Evolutionary conservation across 2,113 vertebrate species (phyloP).

Genomic region (Sula dactylatra): DNA sequence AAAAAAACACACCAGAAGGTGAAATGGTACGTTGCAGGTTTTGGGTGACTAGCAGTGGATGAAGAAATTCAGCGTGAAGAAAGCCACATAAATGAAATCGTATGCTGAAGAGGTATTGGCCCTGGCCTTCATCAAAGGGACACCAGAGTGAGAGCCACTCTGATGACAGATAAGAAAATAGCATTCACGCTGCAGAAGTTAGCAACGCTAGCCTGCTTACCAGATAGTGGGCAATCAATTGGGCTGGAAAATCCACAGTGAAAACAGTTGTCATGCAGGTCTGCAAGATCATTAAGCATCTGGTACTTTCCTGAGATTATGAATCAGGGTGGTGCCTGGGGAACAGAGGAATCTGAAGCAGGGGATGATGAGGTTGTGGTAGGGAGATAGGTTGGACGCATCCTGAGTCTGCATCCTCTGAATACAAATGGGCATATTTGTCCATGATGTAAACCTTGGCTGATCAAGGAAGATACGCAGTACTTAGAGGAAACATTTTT

Average conservation of each 20-base stretch:
- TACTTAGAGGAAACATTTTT: background rate
- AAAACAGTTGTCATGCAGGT: background rate
- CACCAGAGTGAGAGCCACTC: background rate
- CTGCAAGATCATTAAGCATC: conserved; percentile 29
- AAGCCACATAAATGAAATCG: conserved; percentile 21
- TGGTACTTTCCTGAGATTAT: conserved; percentile 31
- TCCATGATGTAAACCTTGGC: background rate
- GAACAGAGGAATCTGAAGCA: background rate
- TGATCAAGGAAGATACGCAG: background rate
- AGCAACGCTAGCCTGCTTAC: background rate
- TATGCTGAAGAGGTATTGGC: background rate
- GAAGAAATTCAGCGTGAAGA: conserved; percentile 28
- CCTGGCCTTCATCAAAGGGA: conserved; percentile 25
- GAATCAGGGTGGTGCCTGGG: conserved; percentile 48
- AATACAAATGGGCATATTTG: background rate
- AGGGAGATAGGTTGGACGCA: background rate
- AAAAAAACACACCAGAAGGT: background rate
- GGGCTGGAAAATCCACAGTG: conserved; percentile 26
- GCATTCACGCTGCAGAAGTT: background rate
- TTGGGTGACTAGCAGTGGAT: background rate
- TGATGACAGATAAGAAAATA: conserved; percentile 48
- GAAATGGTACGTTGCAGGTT: background rate
- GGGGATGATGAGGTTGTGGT: background rate
- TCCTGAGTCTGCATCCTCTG: conserved; percentile 18
- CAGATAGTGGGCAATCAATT: background rate